Conservation (phyloP, 2,797 vertebrate genomes). For the Crotalus adamanteus region DNA sequence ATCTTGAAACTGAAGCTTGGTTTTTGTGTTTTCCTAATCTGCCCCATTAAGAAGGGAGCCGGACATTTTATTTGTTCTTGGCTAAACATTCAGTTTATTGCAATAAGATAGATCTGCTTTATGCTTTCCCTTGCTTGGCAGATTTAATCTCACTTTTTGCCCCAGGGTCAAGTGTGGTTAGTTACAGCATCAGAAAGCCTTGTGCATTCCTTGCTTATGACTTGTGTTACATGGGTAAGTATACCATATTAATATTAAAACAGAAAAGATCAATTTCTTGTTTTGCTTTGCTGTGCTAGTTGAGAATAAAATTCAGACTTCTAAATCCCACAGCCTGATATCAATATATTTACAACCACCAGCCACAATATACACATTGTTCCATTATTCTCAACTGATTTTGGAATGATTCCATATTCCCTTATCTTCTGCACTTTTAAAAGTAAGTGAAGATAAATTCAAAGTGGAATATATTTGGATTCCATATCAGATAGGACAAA, state of each 20-base stretch:
- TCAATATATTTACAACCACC: background rate
- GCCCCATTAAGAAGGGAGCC: background rate
- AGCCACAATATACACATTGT: background rate
- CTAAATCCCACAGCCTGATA: background rate
- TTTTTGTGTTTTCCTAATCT: background rate
- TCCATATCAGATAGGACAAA: background rate
- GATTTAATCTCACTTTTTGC: background rate
- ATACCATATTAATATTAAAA: background rate
- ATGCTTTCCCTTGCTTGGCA: background rate
- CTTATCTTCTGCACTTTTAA: background rate
- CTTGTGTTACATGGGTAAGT: background rate
- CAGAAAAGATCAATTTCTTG: background rate
- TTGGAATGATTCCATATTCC: background rate
- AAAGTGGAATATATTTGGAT: background rate
- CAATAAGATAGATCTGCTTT: background rate
- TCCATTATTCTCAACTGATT: background rate
- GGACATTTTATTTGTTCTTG: background rate
- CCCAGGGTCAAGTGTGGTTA: background rate
- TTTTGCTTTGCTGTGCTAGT: background rate
- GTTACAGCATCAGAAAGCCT: background rate
- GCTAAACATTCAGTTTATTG: background rate
- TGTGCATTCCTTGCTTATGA: background rate
- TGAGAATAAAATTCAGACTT: background rate
- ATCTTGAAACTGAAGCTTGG: background rate
- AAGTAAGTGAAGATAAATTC: background rate